Base-by-base conservation (phyloP, 2,113 vertebrate species). In the Jaculus jaculus region DNA sequence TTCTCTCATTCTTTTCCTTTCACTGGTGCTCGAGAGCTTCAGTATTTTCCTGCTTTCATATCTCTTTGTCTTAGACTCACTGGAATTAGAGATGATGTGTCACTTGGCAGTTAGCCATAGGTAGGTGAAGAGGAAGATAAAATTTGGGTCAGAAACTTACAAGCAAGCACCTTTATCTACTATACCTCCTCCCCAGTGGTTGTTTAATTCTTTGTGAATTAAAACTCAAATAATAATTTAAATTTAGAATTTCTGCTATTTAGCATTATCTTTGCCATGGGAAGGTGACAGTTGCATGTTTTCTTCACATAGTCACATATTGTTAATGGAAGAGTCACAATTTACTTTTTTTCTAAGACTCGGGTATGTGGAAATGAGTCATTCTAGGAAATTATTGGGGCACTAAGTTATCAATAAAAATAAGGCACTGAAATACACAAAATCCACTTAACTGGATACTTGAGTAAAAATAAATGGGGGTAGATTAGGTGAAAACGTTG, bases 251-350 rank as follows among this genome's bases (percentile, higher is more conserved):
- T 54, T 92, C 69, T 37, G 0, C 42, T 68, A 9, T 89, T 24
- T 91, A 77, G 16, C 2, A 10, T 15, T 21, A 54, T 15, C 37
- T 72, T 68, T 79, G 66, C n/a, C 83, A 66, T 2, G 78, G 12
- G 12, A 9, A 42, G 17, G 9, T 11, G 1, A 81, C 39, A 0
- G 1, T 65, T 32, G 26, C 12, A 1, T 21, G 79, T 2, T 26
- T 47, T 84, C 42, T 65, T 21, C 42, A 32, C 18, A 11, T 23
- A 23, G 5, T 37, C 2, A 32, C 3, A 9, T 81, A 66, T 26
- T n/a, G 3, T 39, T 81, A 73, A 30, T 4, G 20, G 71, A 47
- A 75, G 8, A 58, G 8, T 54, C 26, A 71, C 7, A 89, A 91
- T 79, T 71, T 13, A 68, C 2, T 37, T 34, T 15, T 87, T 89